These are phyloP conservation scores for Callocephalon fimbriatum DNA, from an alignment of 2,113 vertebrate species.

Conservation along the genomic window DNA sequence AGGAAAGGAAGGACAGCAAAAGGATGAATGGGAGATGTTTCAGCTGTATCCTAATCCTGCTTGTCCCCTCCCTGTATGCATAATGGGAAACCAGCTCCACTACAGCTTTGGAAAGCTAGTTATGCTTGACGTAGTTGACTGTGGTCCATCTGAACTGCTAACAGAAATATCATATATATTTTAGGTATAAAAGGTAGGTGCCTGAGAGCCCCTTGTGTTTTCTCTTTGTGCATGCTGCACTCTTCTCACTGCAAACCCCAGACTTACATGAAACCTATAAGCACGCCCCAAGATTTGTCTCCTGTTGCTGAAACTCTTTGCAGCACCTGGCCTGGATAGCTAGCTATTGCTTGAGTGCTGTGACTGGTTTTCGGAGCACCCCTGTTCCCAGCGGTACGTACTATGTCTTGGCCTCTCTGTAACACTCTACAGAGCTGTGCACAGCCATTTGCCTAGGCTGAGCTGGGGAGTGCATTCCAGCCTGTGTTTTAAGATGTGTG, in stretches of 20 bases:
- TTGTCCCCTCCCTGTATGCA: not conserved
- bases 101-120: not conserved
- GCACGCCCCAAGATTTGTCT: not conserved
- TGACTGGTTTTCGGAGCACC: not conserved
- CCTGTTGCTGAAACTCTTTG: not conserved
- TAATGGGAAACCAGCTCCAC: not conserved
- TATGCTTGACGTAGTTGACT: not conserved
- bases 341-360: not conserved
- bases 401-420: not conserved
- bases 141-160: not conserved
- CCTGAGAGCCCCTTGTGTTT: not conserved
- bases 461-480: not conserved
- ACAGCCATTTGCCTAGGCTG: not conserved
- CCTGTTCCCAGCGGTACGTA: accelerated
- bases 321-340: not conserved
- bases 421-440: not conserved
- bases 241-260: not conserved
- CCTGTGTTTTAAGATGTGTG: not conserved
- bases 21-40: not conserved
- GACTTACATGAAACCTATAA: not conserved
- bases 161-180: not conserved
- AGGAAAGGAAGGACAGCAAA: not conserved
- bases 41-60: not conserved
- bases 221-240: not conserved
- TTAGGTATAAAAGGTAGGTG: not conserved